A percentile compares a stretch with the other conserved stretches of the same genome.
These are phyloP conservation scores for Drosophila pachea DNA, from an alignment of 1,140 invertebrate species.

Conservation along the genomic window DNA sequence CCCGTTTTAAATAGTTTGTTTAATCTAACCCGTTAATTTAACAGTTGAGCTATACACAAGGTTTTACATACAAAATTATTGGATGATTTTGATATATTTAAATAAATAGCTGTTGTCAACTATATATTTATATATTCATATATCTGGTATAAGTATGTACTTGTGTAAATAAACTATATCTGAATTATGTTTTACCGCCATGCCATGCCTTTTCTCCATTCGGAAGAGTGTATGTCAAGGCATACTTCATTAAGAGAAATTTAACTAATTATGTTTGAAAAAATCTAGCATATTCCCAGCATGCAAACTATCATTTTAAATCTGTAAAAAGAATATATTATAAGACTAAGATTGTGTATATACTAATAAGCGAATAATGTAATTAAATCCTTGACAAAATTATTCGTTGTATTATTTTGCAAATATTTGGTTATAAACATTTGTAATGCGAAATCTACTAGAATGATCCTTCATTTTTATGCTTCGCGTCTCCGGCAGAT, in stretches of 20 bases:
- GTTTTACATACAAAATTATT: not conserved
- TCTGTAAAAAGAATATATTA: slow-evolving; percentile 30
- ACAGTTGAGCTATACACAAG: too few relatives aligned
- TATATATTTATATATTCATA: slow-evolving; percentile 1
- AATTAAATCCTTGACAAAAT: slow-evolving; percentile 30
- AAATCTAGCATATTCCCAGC: slow-evolving; percentile 25
- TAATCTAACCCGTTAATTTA: not conserved
- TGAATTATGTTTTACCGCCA: not conserved
- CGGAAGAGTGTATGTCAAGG: too few relatives aligned
- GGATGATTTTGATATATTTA: not conserved
- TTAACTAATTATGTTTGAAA: not conserved
- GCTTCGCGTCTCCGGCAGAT: too few relatives aligned
- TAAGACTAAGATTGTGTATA: slow-evolving; percentile 44
- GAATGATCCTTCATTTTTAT: too few relatives aligned
- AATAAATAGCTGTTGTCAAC: not conserved
- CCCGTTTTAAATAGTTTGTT: too few relatives aligned
- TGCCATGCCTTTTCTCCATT: too few relatives aligned
- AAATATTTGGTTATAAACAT: not conserved
- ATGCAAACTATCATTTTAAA: slow-evolving; percentile 39
- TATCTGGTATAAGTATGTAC: not conserved
- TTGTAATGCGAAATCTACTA: too few relatives aligned
- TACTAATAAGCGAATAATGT: slow-evolving; percentile 39
- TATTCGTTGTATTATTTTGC: slow-evolving; percentile 5
- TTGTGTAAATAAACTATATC: not conserved
- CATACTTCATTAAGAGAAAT: too few relatives aligned